Evolutionary conservation across 2,888 invertebrate species (phyloP), one percentile per base, ranked within the genome.

Genomic region (Atherix ibis): DNA sequence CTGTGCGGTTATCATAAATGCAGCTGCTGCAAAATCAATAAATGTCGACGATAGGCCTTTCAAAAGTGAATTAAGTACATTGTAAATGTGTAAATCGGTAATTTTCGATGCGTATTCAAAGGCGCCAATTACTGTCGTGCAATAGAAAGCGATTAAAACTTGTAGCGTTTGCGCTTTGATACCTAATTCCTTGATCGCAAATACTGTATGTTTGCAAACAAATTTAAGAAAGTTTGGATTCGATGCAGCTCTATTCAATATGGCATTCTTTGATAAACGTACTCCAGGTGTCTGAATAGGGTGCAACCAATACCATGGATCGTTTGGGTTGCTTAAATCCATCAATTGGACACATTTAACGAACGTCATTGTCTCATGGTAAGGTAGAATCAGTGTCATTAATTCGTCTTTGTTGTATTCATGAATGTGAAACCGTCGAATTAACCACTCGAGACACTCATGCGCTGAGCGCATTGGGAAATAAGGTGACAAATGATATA

Each of bases 361-460:
- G 63, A 95, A 98, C 41, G 85, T 77, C 44, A 81, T 80, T 1
- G 89, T 87, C 49, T 91, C 87, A 57, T 95, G 91, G 54, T 91
- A 95, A 0, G 97, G 95, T 35, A 98, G 58, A 35, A 87, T 79
- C 6, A 87, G 64, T 40, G 76, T 67, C 48, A 97, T 64, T 26
- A 95, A 65, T 1, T 76, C 75, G 50, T 85, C 76, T 36, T 74
- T 72, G 52, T 95, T 95, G 58, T 81, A 95, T 34, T 81, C 70
- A 48, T 97, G 83, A 40, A 97, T 79, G 43, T 79, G 75, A 54
- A 80, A 94, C 45, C 92, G 73, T 49, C 85, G 73, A 29, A 97
- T 74, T 3, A 98, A 67, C 95, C 95, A 98, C 65, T 98, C 98
- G 30, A 98, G 57, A 2, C 89, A 80, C 64, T 92, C 87, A 44